These are phyloP conservation scores for Muricea muricata DNA, from an alignment of 92 coral and sea anemone species.

Conservation along the genomic window DNA sequence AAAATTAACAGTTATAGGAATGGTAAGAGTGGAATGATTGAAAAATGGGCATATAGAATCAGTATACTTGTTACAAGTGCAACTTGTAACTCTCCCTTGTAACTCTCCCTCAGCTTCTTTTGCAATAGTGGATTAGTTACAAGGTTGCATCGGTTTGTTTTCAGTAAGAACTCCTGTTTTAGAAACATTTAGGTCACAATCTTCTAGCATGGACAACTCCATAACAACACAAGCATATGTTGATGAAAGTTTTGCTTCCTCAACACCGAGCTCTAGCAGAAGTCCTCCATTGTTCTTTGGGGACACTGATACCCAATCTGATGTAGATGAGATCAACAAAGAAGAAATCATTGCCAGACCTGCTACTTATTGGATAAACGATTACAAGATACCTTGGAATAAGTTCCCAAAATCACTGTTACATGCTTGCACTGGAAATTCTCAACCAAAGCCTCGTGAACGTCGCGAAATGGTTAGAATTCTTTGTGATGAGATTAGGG, in stretches of 20 bases:
- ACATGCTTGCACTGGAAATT: constrained; percentile 3
- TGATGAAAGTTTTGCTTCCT: neutral
- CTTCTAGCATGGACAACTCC: neutral
- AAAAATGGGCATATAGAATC: too few species aligned
- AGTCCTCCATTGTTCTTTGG: neutral
- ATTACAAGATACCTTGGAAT: constrained; percentile 6
- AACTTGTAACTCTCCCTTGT: too few species aligned
- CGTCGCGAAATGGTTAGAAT: constrained; percentile 37
- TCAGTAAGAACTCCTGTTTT: neutral
- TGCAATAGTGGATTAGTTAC: too few species aligned
- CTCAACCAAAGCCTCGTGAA: neutral
- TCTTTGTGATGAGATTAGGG: constrained; percentile 18
- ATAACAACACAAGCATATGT: constrained; percentile 1
- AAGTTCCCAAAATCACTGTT: constrained; percentile 20
- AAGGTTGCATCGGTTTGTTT: too few species aligned
- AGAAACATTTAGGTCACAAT: neutral
- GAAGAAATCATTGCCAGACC: too few species aligned
- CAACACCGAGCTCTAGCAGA: neutral
- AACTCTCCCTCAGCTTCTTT: neutral
- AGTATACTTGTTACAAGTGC: too few species aligned
- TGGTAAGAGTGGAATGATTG: too few species aligned
- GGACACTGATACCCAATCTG: too few species aligned
- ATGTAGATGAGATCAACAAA: too few species aligned
- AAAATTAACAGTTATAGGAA: too few species aligned
- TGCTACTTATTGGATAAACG: neutral